phyloP scores from a whole-genome alignment of 2,113 vertebrate species.

The Poeciliopsis retropinna region DNA sequence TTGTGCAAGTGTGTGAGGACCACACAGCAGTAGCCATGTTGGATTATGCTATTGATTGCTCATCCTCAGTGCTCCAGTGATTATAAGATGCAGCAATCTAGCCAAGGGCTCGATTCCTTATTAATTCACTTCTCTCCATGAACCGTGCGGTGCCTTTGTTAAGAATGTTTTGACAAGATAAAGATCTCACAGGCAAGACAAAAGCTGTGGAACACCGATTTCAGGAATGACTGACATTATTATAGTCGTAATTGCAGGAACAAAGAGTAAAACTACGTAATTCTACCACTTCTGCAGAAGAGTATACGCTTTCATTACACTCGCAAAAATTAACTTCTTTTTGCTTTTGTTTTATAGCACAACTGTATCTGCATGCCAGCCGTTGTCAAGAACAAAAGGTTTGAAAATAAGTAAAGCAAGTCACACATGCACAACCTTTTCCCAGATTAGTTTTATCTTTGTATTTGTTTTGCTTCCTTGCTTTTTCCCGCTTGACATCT shows the following conservation, averaged over 20 bases:
- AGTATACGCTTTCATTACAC: background rate
- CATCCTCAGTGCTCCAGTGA: constrained; percentile 31
- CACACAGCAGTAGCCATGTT: constrained; percentile 24
- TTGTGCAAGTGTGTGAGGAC: background rate
- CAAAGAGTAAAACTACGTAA: background rate
- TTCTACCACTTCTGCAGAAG: background rate
- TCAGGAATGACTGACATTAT: constrained; percentile 23
- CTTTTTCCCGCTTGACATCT: constrained; percentile 3
- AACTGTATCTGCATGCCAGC: background rate
- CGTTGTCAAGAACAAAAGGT: background rate
- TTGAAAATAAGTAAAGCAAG: background rate
- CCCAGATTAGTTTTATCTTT: background rate
- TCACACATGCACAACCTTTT: background rate
- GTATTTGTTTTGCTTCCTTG: background rate
- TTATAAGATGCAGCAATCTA: constrained; percentile 29
- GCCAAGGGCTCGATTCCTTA: constrained; percentile 30
- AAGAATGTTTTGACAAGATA: constrained; percentile 43
- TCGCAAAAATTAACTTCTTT: background rate
- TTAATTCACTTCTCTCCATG: constrained; percentile 25
- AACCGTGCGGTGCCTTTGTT: constrained; percentile 13
- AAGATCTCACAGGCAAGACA: constrained; percentile 21
- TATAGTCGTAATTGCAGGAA: constrained; percentile 11
- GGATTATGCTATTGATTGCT: constrained; percentile 26
- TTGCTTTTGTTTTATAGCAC: background rate
- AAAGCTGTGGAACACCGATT: constrained; percentile 32